These are phyloP conservation scores for Heterohyrax brucei DNA, from an alignment of 2,797 vertebrate genomes.

Conservation along the genomic window DNA sequence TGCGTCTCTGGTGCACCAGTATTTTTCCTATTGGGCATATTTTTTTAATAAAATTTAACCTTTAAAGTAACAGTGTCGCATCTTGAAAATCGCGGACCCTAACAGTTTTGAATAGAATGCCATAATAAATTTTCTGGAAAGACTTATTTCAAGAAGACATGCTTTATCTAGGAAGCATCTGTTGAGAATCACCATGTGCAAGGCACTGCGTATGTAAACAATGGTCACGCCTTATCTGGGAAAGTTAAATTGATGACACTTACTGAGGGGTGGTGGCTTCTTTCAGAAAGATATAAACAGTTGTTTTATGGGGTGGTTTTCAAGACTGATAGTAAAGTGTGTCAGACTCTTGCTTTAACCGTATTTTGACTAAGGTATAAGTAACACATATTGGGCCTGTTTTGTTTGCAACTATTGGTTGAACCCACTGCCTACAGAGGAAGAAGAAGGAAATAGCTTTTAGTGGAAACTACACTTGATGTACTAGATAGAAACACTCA, in stretches of 20 bases:
- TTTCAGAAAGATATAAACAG: conserved; percentile 66
- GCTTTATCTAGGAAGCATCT: conserved; percentile 22
- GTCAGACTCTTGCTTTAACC: conserved; percentile 6
- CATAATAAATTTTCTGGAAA: conserved; percentile 46
- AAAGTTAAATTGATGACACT: conserved; percentile 57
- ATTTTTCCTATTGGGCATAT: too few relatives aligned
- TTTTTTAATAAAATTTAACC: too few relatives aligned
- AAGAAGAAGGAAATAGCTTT: conserved; percentile 34
- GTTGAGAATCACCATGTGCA: neutral
- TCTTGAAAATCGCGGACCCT: too few relatives aligned
- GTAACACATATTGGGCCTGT: neutral
- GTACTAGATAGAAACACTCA: neutral
- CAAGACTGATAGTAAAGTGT: conserved; percentile 20
- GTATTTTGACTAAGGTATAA: conserved; percentile 51
- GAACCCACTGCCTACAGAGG: conserved; percentile 24
- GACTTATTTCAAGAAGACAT: conserved; percentile 35
- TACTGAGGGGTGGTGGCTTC: conserved; percentile 27
- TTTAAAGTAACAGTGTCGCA: too few relatives aligned
- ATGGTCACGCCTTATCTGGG: conserved; percentile 10
- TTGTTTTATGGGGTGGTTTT: conserved; percentile 46
- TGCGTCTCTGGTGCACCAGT: too few relatives aligned
- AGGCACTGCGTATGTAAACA: neutral
- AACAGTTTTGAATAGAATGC: neutral
- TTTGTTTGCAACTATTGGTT: conserved; percentile 52
- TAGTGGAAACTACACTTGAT: conserved; percentile 18